These are phyloP conservation scores for Halichoerus grypus DNA, from an alignment of 2,113 vertebrate genomes.

Conservation along the genomic window DNA sequence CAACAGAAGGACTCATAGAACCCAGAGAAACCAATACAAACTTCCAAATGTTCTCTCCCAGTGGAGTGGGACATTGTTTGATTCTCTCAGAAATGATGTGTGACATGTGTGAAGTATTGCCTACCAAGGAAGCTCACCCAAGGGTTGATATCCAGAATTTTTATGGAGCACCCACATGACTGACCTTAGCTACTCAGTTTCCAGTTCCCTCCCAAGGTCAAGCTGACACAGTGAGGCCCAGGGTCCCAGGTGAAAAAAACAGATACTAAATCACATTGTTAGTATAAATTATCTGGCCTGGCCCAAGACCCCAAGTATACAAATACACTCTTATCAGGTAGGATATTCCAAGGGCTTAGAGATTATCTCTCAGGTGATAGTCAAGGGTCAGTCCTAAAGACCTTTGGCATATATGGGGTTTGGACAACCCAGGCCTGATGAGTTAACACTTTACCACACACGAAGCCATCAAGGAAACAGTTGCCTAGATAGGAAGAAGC, in stretches of 20 bases:
- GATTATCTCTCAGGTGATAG: background rate
- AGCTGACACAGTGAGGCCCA: background rate
- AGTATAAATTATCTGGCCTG: background rate
- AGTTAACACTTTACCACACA: background rate
- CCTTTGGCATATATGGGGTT: background rate
- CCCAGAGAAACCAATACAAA: background rate
- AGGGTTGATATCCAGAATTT: background rate
- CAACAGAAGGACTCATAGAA: background rate
- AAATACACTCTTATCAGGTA: background rate
- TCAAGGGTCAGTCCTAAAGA: background rate
- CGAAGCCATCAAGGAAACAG: background rate
- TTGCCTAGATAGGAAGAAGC: background rate
- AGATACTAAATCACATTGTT: constrained; percentile 1
- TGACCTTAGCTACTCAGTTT: background rate
- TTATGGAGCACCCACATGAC: background rate
- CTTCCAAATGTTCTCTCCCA: background rate
- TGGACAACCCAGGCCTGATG: background rate
- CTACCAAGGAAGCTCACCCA: background rate
- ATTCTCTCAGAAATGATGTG: background rate
- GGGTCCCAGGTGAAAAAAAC: background rate
- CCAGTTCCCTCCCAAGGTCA: background rate
- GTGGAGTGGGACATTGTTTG: background rate
- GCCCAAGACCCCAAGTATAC: background rate
- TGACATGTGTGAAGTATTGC: background rate
- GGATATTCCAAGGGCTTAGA: background rate